These are phyloP conservation scores for Tragulus kanchil DNA, from an alignment of 2,113 vertebrate genomes.

Conservation along the genomic window DNA sequence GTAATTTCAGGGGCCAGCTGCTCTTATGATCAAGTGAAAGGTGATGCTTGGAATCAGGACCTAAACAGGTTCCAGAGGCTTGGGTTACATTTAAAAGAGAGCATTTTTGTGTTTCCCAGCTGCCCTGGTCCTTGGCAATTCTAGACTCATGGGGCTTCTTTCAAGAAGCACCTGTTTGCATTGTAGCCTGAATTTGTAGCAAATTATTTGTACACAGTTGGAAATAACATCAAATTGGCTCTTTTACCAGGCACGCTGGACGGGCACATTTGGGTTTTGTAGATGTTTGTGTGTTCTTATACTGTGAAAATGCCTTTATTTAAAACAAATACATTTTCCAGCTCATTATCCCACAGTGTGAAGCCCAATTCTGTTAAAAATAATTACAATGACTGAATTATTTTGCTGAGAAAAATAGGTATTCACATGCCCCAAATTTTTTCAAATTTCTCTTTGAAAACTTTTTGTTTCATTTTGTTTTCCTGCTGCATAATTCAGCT, in stretches of 20 bases:
- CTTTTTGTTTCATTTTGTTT: too few species aligned
- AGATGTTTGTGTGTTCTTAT: constrained; percentile 84
- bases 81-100: constrained; percentile 52
- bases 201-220: constrained; percentile 84
- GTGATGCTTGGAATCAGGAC: background rate
- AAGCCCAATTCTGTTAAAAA: constrained; percentile 85
- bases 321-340: constrained; percentile 87
- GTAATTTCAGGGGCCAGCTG: background rate
- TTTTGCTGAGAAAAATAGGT: constrained; percentile 83
- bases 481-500: background rate
- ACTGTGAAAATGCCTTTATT: constrained; percentile 84
- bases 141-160: constrained; percentile 78
- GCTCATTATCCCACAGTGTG: constrained; percentile 85
- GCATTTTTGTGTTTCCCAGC: constrained; percentile 71
- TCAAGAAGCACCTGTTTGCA: constrained; percentile 85
- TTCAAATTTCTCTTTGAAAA: too few species aligned
- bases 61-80: background rate
- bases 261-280: constrained; percentile 75
- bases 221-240: constrained; percentile 84
- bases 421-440: constrained; percentile 73
- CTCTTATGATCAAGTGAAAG: background rate
- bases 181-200: constrained; percentile 81
- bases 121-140: constrained; percentile 70
- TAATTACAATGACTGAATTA: constrained; percentile 85
- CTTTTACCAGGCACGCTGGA: constrained; percentile 83